These are phyloP conservation scores for Oxystoma pomonae DNA, from an alignment of 2,888 invertebrate species.

Conservation along the genomic window DNA sequence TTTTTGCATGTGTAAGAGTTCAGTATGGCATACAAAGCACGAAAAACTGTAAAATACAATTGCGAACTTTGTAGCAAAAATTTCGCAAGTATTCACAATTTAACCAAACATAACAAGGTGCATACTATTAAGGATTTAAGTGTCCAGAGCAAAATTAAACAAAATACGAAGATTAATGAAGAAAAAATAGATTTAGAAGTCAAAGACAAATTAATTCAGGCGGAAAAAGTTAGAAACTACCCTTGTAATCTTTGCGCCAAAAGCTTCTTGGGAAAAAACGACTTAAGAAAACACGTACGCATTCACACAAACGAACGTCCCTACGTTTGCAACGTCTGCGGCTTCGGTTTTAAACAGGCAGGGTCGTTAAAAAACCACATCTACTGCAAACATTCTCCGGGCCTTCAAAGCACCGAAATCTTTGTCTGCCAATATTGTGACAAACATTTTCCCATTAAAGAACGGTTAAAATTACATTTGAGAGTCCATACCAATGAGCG, in stretches of 20 bases:
- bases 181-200: not conserved
- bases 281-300: constrained; percentile 63
- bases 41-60: not conserved
- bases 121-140: not conserved
- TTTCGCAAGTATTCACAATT: not conserved
- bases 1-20: not conserved
- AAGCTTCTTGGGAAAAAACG: constrained; percentile 59
- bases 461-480: constrained; percentile 69
- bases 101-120: not conserved
- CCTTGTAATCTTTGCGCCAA: constrained; percentile 62
- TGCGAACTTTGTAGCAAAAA: not conserved
- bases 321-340: constrained; percentile 59
- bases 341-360: constrained; percentile 60
- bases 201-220: not conserved
- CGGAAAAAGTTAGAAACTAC: constrained; percentile 44
- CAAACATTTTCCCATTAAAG: constrained; percentile 72
- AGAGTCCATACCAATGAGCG: constrained; percentile 68
- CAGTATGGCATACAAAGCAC: not conserved
- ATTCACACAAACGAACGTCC: constrained; percentile 63
- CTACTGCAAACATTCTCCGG: constrained; percentile 52
- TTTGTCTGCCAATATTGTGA: constrained; percentile 72
- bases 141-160: not conserved
- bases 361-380: constrained; percentile 63
- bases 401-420: constrained; percentile 44
- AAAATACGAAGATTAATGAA: not conserved